Base-by-base conservation (phyloP, 2,113 vertebrate species). In the Chaenocephalus aceratus region DNA sequence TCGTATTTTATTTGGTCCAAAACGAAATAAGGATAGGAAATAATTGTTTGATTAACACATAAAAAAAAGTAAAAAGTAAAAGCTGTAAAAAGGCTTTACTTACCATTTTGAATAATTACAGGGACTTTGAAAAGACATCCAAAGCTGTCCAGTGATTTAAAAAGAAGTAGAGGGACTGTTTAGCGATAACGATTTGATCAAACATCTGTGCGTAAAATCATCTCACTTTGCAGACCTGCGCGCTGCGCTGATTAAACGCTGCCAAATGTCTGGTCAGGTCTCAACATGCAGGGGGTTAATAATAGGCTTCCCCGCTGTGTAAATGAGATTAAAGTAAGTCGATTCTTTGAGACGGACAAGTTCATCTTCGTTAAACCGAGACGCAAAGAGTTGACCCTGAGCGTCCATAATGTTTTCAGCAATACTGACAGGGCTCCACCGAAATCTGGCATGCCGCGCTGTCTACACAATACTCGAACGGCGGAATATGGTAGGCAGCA, bases 311-410 rank as follows among this genome's bases (percentile, higher is more conserved):
- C 72, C 66, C 4, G 67, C 60, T 62, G 23, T 72, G 51, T 73
- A 84, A 90, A 92, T 84, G 88, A 77, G 93, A 94, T 94, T 95
- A 82, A 63, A 86, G 14, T 91, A 93, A 92, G 88, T 66, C 76
- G 91, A 88, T 87, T 85, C 76, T 61, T 77, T 66, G 70, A 91
- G 88, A 84, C 89, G 87, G 85, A 89, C 85, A 72, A 81, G 88
- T 90, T 88, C 81, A 89, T 92, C 90, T 88, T 88, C 80, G 84
- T 91, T 91, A 90, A 94, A 93, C 72, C 80, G 84, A 93, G 88
- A 83, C 87, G 82, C 83, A 79, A 83, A 77, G 87, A 69, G 67
- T 86, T 90, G 92, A 89, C 84, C 88, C 86, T 66, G n/a, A 54
- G 51, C 70, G 86, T 74, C 75, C 77, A 85, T 77, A 61, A 93